Percentiles rank a stretch among this genome's conserved stretches.
These are phyloP conservation scores for Puma concolor DNA, from an alignment of 2,113 vertebrate species.

Conservation along the genomic window DNA sequence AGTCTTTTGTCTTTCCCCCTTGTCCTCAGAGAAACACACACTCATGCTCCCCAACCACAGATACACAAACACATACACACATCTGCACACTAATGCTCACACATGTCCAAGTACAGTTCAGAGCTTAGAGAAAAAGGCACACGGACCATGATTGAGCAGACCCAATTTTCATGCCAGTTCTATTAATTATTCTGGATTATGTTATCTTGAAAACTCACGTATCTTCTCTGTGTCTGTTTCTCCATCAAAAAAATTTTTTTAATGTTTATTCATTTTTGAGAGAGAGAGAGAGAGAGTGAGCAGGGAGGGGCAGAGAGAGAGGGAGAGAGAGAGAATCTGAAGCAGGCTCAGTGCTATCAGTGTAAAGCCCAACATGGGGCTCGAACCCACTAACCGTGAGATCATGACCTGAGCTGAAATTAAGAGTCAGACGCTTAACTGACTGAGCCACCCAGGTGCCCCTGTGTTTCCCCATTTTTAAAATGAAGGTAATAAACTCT, in stretches of 20 bases:
- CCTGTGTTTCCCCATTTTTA: slow-evolving; percentile 21
- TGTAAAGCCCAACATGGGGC: too few relatives aligned
- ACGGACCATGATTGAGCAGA: neutral
- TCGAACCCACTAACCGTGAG: too few relatives aligned
- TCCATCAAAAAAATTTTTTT: neutral
- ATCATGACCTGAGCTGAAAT: too few relatives aligned
- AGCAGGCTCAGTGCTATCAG: too few relatives aligned
- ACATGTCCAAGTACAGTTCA: neutral
- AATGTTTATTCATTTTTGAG: too few relatives aligned
- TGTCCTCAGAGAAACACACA: slow-evolving; percentile 8
- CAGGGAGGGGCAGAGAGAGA: too few relatives aligned
- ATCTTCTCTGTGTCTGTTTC: neutral
- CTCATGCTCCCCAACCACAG: neutral
- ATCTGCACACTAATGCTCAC: neutral
- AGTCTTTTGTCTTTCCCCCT: neutral
- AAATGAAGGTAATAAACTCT: neutral
- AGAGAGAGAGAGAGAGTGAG: too few relatives aligned
- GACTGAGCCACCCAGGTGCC: too few relatives aligned
- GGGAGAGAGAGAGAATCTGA: too few relatives aligned
- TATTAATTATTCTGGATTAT: neutral
- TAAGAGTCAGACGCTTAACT: too few relatives aligned
- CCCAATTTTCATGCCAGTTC: neutral
- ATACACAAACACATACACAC: neutral
- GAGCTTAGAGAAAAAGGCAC: neutral
- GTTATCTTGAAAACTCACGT: neutral